These are phyloP conservation scores for Rissa tridactyla DNA, from an alignment of 2,113 vertebrate genomes.

Conservation along the genomic window DNA sequence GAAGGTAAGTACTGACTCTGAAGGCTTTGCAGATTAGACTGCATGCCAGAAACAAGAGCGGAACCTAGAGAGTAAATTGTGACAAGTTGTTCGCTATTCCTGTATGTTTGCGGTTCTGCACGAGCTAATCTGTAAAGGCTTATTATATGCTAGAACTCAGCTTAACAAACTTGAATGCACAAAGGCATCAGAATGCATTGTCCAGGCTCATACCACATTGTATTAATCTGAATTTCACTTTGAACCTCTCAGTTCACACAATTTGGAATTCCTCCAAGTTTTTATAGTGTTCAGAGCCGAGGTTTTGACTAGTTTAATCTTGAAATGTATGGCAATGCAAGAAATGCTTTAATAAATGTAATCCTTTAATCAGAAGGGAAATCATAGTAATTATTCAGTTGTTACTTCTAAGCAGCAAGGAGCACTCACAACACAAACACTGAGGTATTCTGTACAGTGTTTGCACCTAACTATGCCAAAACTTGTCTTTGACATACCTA, in stretches of 20 bases:
- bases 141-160: not conserved
- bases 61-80: conserved; percentile 4
- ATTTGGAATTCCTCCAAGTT: not conserved
- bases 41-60: conserved; percentile 22
- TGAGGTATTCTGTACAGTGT: not conserved
- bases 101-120: not conserved
- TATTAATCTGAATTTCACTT: not conserved
- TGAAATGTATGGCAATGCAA: not conserved
- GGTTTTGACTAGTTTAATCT: not conserved
- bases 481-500: not conserved
- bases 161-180: not conserved
- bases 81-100: conserved; percentile 11
- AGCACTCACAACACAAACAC: not conserved
- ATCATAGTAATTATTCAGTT: not conserved
- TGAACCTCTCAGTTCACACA: not conserved
- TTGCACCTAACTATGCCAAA: not conserved
- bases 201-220: not conserved
- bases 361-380: not conserved
- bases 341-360: not conserved
- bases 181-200: not conserved
- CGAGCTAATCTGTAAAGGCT: not conserved
- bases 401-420: not conserved
- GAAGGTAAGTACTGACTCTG: conserved; percentile 27
- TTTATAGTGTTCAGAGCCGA: not conserved
- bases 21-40: conserved; percentile 36